Percentiles rank a stretch among this genome's conserved stretches.
These are phyloP conservation scores for Tetrao urogallus DNA, from an alignment of 2,113 vertebrate genomes.

Conservation along the genomic window DNA sequence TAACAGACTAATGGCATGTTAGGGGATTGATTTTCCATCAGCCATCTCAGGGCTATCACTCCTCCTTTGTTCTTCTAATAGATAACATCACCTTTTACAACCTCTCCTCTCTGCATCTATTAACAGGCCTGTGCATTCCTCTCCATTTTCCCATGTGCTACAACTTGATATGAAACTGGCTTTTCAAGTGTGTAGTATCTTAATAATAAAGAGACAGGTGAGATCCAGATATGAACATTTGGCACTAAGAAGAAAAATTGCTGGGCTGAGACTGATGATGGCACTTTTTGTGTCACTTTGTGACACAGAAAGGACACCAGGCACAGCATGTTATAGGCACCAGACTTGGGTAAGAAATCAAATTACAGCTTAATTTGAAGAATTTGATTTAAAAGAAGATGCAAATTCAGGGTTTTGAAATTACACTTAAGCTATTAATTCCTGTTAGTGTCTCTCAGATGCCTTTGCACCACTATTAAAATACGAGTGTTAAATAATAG, in stretches of 20 bases:
- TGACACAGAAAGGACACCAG: neutral
- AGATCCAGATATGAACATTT: neutral
- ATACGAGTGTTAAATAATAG: constrained; percentile 34
- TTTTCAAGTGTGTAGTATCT: neutral
- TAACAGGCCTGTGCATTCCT: neutral
- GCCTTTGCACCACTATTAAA: constrained; percentile 1
- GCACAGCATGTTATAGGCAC: neutral
- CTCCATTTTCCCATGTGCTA: neutral
- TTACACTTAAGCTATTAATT: constrained; percentile 18
- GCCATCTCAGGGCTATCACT: constrained; percentile 27
- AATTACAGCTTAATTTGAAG: neutral
- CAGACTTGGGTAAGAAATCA: neutral
- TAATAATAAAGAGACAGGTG: neutral
- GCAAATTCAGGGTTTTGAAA: constrained; percentile 1
- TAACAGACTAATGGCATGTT: constrained; percentile 49
- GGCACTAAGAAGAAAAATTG: neutral
- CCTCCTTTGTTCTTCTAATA: constrained; percentile 59
- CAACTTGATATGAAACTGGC: neutral
- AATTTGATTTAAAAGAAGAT: neutral
- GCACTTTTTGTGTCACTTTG: neutral
- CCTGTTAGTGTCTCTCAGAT: constrained; percentile 33
- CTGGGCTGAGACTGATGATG: neutral
- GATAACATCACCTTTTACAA: constrained; percentile 32
- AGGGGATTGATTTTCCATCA: constrained; percentile 55
- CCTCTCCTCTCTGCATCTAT: constrained; percentile 9